Evolutionary conservation across 2,113 vertebrate genomes (phyloP), one percentile per base, ranked within the genome.

Genomic region (Puntigrus tetrazona): DNA sequence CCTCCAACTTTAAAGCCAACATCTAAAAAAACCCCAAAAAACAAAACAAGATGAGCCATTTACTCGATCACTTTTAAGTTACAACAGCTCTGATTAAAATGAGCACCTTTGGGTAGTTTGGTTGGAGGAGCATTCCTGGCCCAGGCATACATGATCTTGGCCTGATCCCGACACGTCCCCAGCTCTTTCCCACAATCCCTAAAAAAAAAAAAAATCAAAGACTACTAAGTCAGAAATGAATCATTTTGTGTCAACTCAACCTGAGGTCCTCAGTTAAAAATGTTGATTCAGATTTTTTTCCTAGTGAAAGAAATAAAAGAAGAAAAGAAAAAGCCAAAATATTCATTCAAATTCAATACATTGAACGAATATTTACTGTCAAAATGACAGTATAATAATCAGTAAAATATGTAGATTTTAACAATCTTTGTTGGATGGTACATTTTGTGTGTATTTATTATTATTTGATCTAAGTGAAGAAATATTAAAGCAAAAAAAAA

Each of bases 1-100:
- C 94, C 95, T 90, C 97, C 98, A 88, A 99, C 97, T 96, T 95
- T 95, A 93, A 99, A 99, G 81, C 97, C 98, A 89, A 99, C 98
- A 93, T 95, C 98, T 98, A 88, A 29, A 75, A 34, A 29, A 73
- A n/a, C n/a, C n/a, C n/a, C n/a, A 80, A 43, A 74, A 34, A 81
- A 41, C 14, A 84, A 38, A 16, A 6, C 38, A 27, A 70, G 20
- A n/a, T 65, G 45, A 36, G 31, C 7, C 31, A 36, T 36, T 36
- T 69, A 10, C 31, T 69, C 31, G 65, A 22, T 69, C 65, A 69
- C 18, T 22, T 2, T 1, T 69, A 38, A 1, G 34, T 38, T 69
- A 11, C 5, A 57, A 57, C 52, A 55, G 52, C 52, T 36, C 34
- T 10, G 65, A 29, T 14, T 31, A 13, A 20, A 86, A 27, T 1